A percentile compares a stretch with the other conserved stretches of the same genome.
These are phyloP conservation scores for Rhynchonycteris naso DNA, from an alignment of 2,797 vertebrate genomes.

Conservation along the genomic window DNA sequence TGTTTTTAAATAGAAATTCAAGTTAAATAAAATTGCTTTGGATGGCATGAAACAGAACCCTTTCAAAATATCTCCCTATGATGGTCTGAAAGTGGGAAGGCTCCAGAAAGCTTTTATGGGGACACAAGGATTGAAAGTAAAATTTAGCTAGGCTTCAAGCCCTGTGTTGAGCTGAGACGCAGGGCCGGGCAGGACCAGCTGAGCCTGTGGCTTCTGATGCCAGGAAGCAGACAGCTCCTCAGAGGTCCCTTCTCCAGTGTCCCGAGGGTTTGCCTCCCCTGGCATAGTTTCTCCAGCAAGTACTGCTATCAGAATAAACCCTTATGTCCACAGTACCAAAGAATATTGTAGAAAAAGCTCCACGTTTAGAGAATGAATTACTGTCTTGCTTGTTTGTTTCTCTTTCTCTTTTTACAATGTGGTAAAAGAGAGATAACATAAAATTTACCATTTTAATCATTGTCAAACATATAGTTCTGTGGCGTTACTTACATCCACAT, in stretches of 20 bases:
- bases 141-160: not conserved
- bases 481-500: not conserved
- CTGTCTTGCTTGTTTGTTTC: not conserved
- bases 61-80: not conserved
- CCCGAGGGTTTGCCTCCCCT: not conserved
- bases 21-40: not conserved
- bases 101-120: not conserved
- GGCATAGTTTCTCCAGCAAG: not conserved
- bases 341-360: not conserved
- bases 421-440: not conserved
- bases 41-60: not conserved
- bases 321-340: not conserved
- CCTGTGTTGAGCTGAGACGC: too few relatives aligned
- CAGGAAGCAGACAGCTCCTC: not conserved
- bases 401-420: not conserved
- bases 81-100: not conserved
- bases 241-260: not conserved
- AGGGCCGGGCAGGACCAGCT: not conserved
- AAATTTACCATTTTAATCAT: not conserved
- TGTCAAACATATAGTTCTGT: not conserved
- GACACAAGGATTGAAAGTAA: not conserved
- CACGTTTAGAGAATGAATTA: not conserved
- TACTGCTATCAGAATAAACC: not conserved
- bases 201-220: not conserved
- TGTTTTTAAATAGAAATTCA: conserved; percentile 43